Percentiles rank a stretch among this genome's conserved stretches.
These are phyloP conservation scores for Pheosia gnoma DNA, from an alignment of 2,888 invertebrate species.

Conservation along the genomic window DNA sequence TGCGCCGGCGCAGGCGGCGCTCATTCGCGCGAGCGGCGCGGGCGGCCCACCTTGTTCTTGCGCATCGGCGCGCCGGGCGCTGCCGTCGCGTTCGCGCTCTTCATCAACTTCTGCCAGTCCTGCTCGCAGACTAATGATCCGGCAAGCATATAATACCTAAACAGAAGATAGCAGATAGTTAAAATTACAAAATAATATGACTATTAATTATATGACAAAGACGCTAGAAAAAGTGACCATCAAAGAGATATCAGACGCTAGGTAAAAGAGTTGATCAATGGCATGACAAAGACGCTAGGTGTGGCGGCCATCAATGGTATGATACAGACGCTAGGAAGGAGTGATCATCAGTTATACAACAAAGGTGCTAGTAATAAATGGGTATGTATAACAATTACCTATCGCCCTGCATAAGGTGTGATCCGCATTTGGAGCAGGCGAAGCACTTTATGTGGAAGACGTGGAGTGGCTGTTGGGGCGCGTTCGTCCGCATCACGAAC, in stretches of 20 bases:
- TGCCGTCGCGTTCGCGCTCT: constrained; percentile 86
- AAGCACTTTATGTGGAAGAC: constrained; percentile 98
- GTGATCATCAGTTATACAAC: not conserved
- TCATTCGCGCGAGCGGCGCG: constrained; percentile 95
- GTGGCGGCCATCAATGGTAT: not conserved
- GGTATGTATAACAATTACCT: constrained; percentile 74
- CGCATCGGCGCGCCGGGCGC: constrained; percentile 88
- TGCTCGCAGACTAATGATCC: constrained; percentile 97
- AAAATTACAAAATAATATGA: not conserved
- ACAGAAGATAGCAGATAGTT: not conserved
- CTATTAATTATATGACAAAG: not conserved
- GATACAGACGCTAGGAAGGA: not conserved
- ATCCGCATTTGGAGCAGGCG: constrained; percentile 96
- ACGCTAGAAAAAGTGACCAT: too few relatives aligned
- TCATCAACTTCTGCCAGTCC: constrained; percentile 97
- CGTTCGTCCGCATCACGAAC: constrained; percentile 94
- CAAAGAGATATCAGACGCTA: too few relatives aligned
- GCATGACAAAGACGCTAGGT: too few relatives aligned
- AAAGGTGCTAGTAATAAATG: not conserved
- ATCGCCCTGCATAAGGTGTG: constrained; percentile 95
- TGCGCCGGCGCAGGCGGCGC: constrained; percentile 64
- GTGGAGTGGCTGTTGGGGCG: constrained; percentile 85
- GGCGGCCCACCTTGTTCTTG: constrained; percentile 95
- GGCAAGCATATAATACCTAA: constrained; percentile 94
- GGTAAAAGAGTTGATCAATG: too few relatives aligned